Base-by-base conservation (phyloP, 2,113 vertebrate species). In the Malurus cyaneus region DNA sequence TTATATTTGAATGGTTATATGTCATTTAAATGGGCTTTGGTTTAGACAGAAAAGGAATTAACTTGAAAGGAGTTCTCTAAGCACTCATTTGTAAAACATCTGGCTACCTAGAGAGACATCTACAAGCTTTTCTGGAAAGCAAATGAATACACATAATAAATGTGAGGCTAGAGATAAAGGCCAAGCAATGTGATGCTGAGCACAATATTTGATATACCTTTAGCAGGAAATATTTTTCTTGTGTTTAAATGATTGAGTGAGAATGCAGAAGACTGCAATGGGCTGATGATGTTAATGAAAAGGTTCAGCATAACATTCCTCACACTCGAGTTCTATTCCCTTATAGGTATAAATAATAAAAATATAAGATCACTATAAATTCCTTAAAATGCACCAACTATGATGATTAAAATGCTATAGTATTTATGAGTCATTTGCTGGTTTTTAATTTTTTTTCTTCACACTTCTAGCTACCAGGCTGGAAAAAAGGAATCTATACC, bases 71-170 rank as follows among this genome's bases (percentile, higher is more conserved):
- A 89, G 47, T 56, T 73, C 31, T 71, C 59, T 49, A 84, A 67
- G 32, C 31, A 88, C 39, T 28, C 49, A 95, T 95, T 92, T 79
- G 28, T 79, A 94, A 89, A 80, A 76, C 18, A 31, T 59, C 88
- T 95, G 78, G 44, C 54, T 91, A 83, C 80, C 67, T 86, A 92
- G n/a, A 91, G 18, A 95, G 53, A 31, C 26, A 93, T 74, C 24
- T 69, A 69, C 67, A 77, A 76, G 28, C 31, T 96, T 65, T 91
- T 67, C 50, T 86, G 72, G 60, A 94, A 94, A 79, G 24, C 69
- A 92, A 92, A 89, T 70, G 32, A 41, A 54, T 64, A 77, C 28
- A 85, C 21, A 39, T 34, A 52, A 56, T 59, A 70, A 78, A 78
- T 61, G 31, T 44, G 67, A 93, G 50, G 69, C 42, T 72, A 82